phyloP scores from a whole-genome alignment of 2,888 invertebrate species.

The Synanthedon andrenaeformis region DNA sequence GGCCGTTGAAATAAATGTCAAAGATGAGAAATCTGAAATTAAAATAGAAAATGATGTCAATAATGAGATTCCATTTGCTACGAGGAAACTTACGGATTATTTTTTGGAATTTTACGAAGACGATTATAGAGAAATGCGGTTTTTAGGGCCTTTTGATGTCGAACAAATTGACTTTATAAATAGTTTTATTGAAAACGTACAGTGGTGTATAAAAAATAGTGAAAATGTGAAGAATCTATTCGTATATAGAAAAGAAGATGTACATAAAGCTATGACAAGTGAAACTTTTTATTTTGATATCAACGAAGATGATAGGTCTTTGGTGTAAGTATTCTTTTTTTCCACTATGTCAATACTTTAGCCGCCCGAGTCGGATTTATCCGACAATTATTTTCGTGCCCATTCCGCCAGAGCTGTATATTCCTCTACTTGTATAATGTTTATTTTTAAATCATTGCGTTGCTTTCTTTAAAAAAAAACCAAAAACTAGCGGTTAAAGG shows the following conservation, averaged over 20 bases:
- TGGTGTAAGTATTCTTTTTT: not conserved
- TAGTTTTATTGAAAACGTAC: slow-evolving; percentile 17
- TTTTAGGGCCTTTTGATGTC: slow-evolving; percentile 27
- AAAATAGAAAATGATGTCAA: not conserved
- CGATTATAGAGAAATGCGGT: slow-evolving; percentile 28
- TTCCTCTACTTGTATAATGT: too few species aligned
- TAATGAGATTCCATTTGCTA: not conserved
- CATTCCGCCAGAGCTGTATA: too few species aligned
- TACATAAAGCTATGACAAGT: not conserved
- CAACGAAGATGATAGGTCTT: slow-evolving; percentile 4
- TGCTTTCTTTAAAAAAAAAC: too few species aligned
- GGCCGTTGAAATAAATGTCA: too few species aligned
- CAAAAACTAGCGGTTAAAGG: too few species aligned
- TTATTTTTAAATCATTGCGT: too few species aligned
- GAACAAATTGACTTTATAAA: slow-evolving; percentile 21
- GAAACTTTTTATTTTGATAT: not conserved
- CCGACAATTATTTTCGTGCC: too few species aligned
- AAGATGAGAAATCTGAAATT: too few species aligned
- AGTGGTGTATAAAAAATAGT: not conserved
- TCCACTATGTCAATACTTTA: too few species aligned
- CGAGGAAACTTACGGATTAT: slow-evolving; percentile 19
- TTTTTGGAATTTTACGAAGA: slow-evolving; percentile 25
- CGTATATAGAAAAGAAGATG: not conserved
- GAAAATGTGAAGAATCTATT: not conserved
- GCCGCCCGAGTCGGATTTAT: too few species aligned